A percentile compares a stretch with the other conserved stretches of the same genome.
phyloP scores from a whole-genome alignment of 2,888 invertebrate genomes.

The Drosophila stalkeri region DNA sequence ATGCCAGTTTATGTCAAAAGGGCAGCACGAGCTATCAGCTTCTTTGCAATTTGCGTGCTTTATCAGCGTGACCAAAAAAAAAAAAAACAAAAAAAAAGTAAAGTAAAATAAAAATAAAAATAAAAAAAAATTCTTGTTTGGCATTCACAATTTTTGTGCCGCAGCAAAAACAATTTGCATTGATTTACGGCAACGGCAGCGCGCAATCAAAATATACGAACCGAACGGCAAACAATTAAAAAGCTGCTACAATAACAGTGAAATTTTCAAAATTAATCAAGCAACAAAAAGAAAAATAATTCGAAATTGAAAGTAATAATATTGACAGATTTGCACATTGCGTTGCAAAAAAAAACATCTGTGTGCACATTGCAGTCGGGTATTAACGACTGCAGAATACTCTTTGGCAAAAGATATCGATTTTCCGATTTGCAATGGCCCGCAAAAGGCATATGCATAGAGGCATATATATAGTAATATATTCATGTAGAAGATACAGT shows the following conservation, averaged over 20 bases:
- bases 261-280: slow-evolving; percentile 2
- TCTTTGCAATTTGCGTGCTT: slow-evolving; percentile 48
- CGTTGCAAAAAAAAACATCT: not conserved
- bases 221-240: slow-evolving; percentile 27
- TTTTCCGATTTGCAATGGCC: too few species aligned
- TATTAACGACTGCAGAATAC: not conserved
- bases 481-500: too few species aligned
- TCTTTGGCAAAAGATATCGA: not conserved
- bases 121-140: slow-evolving; percentile 15
- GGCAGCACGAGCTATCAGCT: slow-evolving; percentile 47
- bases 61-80: slow-evolving; percentile 43
- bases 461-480: too few species aligned
- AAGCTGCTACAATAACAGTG: slow-evolving; percentile 7
- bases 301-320: not conserved
- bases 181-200: slow-evolving; percentile 13
- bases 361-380: not conserved
- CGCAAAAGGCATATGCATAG: too few species aligned
- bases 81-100: not conserved
- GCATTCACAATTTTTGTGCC: slow-evolving; percentile 37
- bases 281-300: not conserved
- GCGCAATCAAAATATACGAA: not conserved
- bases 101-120: not conserved
- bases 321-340: not conserved
- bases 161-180: slow-evolving; percentile 36
- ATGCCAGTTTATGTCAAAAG: slow-evolving; percentile 47